Base-by-base conservation (phyloP, 2,888 invertebrate genomes). In the Andrena praecox region DNA sequence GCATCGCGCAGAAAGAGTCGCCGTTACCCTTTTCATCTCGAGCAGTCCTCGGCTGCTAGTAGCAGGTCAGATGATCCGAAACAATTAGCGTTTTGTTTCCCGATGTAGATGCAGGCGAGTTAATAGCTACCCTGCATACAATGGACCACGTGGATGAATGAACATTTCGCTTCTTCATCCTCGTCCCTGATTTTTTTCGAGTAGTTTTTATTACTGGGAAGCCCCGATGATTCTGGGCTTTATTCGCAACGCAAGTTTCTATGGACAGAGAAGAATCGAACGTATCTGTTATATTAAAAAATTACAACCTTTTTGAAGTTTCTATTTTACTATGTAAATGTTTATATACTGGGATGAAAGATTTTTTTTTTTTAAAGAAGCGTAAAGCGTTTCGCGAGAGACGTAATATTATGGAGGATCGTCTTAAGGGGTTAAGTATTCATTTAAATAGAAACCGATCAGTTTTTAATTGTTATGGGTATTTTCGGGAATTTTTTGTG, bases 1-100 rank as follows among this genome's bases (percentile, higher is more conserved):
- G 56, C 69, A 24, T 72, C 59, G 27, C 56, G 63, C 54, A 79
- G 83, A 86, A 75, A 56, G 77, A 54, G 84, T 70, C 50, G 63
- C 79, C 63, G 64, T 74, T 84, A 80, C 80, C 82, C 83, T 77
- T 83, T 75, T 84, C 69, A 29, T 74, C 71, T 64, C 50, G 10
- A n/a, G 59, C 48, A 10, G 8, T 27, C 6, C 24, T 42, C 50
- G 71, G 67, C 64, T 60, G 52, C 35, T 59, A 20, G 42, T 62
- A 60, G n/a, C 60, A 54, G 63, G 50, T 75, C 69, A 50, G n/a
- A 59, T 24, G 10, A 64, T 62, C n/a, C 16, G 63, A 35, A 24
- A 59, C 64, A 59, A 66, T 68, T 27, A 29, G 20, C 35, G 24
- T 59, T 59, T 35, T 60, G 59, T 66, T 77, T 59, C 48, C 24